phyloP scores from a whole-genome alignment of 2,113 vertebrate genomes.

The Cavia aperea region DNA sequence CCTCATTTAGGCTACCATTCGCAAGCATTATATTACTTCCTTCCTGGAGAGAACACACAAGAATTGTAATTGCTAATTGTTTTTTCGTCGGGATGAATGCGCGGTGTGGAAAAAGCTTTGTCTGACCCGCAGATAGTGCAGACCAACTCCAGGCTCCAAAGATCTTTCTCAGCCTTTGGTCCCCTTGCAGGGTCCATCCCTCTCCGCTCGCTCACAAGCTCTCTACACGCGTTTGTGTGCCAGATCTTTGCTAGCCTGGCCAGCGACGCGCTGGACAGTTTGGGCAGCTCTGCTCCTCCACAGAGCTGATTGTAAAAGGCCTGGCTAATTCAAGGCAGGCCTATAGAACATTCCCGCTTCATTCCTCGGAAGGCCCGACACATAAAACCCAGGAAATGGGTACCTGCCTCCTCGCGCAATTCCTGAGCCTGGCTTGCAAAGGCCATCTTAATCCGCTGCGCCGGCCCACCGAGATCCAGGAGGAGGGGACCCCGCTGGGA shows the following conservation, averaged over 20 bases:
- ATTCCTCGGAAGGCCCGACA: constrained; percentile 37
- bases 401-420: constrained; percentile 51
- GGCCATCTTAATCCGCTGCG: constrained; percentile 52
- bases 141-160: constrained; percentile 15
- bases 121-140: neutral
- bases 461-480: constrained; percentile 37
- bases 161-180: constrained; percentile 11
- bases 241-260: constrained; percentile 21
- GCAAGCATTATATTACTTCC: constrained; percentile 55
- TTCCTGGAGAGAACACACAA: constrained; percentile 66
- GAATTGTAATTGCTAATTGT: constrained; percentile 59
- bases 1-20: constrained; percentile 62
- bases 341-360: neutral
- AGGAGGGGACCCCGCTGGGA: constrained; percentile 37
- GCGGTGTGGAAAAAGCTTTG: constrained; percentile 36
- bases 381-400: constrained; percentile 61
- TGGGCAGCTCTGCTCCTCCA: constrained; percentile 30
- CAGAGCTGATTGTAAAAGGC: neutral
- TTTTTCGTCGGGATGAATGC: constrained; percentile 51
- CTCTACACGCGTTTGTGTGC: neutral
- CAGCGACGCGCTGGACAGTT: neutral
- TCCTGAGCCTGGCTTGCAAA: constrained; percentile 44
- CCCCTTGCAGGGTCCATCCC: neutral
- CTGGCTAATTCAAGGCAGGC: constrained; percentile 50
- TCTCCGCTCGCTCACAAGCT: neutral